Conservation (phyloP, 2,113 vertebrate genomes). For the Noturus placidus region DNA sequence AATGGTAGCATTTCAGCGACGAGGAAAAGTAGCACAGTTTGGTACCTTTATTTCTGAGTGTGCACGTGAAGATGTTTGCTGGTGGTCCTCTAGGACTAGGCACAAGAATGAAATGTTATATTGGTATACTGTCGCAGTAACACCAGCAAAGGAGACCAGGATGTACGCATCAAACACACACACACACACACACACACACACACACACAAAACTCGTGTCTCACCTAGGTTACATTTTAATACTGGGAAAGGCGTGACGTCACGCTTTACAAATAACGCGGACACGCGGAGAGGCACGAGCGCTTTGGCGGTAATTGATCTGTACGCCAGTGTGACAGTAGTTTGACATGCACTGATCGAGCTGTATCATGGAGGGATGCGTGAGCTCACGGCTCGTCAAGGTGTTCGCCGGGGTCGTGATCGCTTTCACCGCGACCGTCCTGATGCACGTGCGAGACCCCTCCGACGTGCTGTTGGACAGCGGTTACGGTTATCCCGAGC, state of each 20-base stretch:
- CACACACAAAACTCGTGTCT: neutral
- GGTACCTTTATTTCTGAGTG: neutral
- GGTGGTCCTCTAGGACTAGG: neutral
- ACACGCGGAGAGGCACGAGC: neutral
- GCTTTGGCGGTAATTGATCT: neutral
- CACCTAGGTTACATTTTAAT: conserved; percentile 10
- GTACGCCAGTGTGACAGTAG: neutral
- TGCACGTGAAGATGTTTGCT: neutral
- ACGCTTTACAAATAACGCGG: neutral
- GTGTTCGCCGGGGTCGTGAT: conserved; percentile 52
- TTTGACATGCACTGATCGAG: conserved; percentile 5
- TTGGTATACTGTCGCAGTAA: neutral
- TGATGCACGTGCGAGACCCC: conserved; percentile 52
- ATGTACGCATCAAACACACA: neutral
- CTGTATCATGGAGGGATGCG: conserved; percentile 47
- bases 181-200: neutral
- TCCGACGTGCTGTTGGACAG: conserved; percentile 33
- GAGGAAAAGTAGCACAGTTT: neutral
- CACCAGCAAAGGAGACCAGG: neutral
- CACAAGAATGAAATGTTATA: neutral
- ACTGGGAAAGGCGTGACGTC: conserved; percentile 1
- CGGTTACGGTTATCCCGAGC: conserved; percentile 42
- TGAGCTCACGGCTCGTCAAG: conserved; percentile 47
- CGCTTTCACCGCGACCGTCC: conserved; percentile 49
- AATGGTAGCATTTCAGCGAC: neutral